phyloP scores from a whole-genome alignment of 2,113 vertebrate species.

The Nerophis lumbriciformis region DNA sequence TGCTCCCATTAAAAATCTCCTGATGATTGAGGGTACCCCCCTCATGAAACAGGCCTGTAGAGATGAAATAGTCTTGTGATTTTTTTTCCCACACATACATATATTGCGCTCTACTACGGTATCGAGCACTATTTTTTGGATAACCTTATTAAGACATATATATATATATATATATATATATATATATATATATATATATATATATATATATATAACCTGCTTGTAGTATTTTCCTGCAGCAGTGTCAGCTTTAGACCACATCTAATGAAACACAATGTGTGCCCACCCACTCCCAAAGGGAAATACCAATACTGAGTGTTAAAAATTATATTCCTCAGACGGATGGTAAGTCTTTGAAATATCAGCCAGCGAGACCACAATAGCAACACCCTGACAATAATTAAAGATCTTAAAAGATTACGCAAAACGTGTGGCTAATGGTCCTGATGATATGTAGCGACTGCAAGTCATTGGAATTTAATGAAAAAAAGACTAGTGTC shows the following conservation, averaged over 20 bases:
- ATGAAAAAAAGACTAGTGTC: slow-evolving; percentile 23
- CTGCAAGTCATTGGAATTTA: slow-evolving; percentile 7
- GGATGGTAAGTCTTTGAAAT: slow-evolving; percentile 32
- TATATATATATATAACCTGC: too few relatives aligned
- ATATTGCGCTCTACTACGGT: too few relatives aligned
- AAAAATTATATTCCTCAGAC: slow-evolving; percentile 26
- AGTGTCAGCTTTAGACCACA: slow-evolving; percentile 50
- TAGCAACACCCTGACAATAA: slow-evolving; percentile 28
- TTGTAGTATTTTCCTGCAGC: slow-evolving; percentile 17
- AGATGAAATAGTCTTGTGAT: too few relatives aligned
- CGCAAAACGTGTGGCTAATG: slow-evolving; percentile 14
- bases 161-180: too few relatives aligned
- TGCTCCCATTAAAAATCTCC: too few relatives aligned
- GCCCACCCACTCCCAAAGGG: slow-evolving; percentile 6
- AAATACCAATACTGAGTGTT: slow-evolving; percentile 28
- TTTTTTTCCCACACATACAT: too few relatives aligned
- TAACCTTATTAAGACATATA: too few relatives aligned
- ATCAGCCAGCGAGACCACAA: slow-evolving; percentile 28
- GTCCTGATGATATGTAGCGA: slow-evolving; percentile 7
- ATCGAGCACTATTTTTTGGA: too few relatives aligned
- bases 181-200: too few relatives aligned
- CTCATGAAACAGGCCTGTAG: too few relatives aligned
- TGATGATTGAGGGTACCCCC: too few relatives aligned
- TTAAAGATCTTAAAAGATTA: slow-evolving; percentile 8
- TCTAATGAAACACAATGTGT: slow-evolving; percentile 48